Conservation (phyloP, 35 echinoderm and acorn worm genomes). For the Apostichopus californicus region DNA sequence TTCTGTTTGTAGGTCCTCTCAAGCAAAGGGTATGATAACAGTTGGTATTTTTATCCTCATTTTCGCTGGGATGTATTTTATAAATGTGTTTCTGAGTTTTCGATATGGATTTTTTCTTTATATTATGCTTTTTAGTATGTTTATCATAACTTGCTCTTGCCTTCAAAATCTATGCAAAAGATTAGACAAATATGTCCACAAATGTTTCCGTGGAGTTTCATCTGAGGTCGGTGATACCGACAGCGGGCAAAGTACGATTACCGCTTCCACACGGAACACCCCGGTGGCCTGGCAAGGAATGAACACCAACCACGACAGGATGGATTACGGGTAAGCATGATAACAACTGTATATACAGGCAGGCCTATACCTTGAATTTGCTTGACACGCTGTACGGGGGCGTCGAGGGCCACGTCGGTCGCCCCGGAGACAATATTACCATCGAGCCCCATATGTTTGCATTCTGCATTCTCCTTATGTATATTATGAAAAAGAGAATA, state of each 20-base stretch:
- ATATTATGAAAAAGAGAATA: too few relatives aligned
- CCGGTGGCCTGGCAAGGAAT: background rate
- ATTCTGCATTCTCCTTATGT: too few relatives aligned
- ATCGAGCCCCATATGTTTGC: too few relatives aligned
- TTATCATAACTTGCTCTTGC: background rate
- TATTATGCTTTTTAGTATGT: background rate
- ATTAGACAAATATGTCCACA: background rate
- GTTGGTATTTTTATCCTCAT: background rate
- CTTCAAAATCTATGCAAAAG: conserved; percentile 11
- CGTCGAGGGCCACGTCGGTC: too few relatives aligned
- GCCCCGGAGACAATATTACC: too few relatives aligned
- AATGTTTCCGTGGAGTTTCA: background rate
- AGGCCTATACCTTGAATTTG: too few relatives aligned
- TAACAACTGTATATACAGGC: too few relatives aligned
- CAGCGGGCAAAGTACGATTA: background rate
- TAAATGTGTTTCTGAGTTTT: background rate
- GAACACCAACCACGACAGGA: background rate
- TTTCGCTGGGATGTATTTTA: background rate
- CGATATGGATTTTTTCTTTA: background rate
- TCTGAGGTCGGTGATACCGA: background rate
- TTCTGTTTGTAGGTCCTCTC: background rate
- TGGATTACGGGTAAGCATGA: background rate
- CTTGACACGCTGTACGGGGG: too few relatives aligned
- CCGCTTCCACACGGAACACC: background rate
- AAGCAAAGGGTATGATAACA: background rate